Base-by-base conservation (phyloP, 2,797 vertebrate genomes). In the Gymnocypris eckloni region DNA sequence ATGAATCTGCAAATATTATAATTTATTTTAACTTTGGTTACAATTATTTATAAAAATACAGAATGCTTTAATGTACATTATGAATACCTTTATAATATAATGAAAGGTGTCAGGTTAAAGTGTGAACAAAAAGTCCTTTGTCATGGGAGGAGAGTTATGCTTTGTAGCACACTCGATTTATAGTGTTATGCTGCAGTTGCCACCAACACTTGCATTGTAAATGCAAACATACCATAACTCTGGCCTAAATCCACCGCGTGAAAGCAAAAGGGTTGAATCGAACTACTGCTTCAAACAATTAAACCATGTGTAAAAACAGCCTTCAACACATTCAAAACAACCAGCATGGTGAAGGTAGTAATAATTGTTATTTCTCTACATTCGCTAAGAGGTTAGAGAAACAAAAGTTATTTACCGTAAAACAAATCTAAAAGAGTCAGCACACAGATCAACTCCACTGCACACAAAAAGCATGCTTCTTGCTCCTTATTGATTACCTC, bases 371-470 rank as follows among this genome's bases (percentile, higher is more conserved):
- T 22, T 66, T 72, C 8, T 48, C 6, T 4, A 50, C 56, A 50
- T 66, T 83, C 41, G 64, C 81, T 64, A 43, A n/a, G 16, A 69
- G 37, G 59, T 77, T 67, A 77, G 82, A 69, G 33, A 77, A 84
- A 69, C 45, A 13, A 75, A 54, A 6, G 12, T 52, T 77, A 66
- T 52, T 25, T 39, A 77, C 15, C 39, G 13, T 28, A 43, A 52
- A 75, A 41, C 22, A 67, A 20, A 56, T 69, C 33, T 77, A 54
- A 66, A 41, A 76, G 13, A 81, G 37, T 71, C 48, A 25, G 79
- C 79, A 45, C 18, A 76, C 20, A 61, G 28, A 59, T 52, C 33
- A 66, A 25, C 59, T 28, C 59, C 6, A 12, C 37, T 56, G 41
- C 45, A 56, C 54, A 67, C 37, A 78, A 25, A 66, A 70, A 56